These are phyloP conservation scores for Leptopterna dolabrata DNA, from an alignment of 2,888 invertebrate genomes.

Conservation along the genomic window DNA sequence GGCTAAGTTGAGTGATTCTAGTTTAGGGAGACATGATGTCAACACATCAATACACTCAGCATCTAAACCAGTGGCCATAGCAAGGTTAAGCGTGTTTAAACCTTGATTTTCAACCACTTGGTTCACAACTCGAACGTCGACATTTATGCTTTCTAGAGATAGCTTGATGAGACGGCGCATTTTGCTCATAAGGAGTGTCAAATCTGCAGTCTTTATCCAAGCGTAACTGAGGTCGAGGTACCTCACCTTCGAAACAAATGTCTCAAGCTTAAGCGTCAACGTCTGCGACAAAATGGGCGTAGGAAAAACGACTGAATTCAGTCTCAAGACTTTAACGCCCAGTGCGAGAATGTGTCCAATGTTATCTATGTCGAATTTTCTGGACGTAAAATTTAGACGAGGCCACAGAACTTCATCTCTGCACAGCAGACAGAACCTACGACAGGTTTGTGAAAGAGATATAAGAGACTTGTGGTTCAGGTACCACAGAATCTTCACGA, in stretches of 20 bases:
- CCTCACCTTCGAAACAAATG: not conserved
- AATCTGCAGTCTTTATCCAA: conserved; percentile 69
- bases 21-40: conserved; percentile 67
- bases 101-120: conserved; percentile 76
- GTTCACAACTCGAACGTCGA: conserved; percentile 75
- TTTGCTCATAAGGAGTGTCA: conserved; percentile 72
- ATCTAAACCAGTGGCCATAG: conserved; percentile 82
- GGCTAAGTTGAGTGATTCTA: conserved; percentile 80
- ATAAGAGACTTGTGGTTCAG: conserved; percentile 82
- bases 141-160: conserved; percentile 81
- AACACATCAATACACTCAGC: conserved; percentile 70
- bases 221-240: conserved; percentile 33
- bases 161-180: conserved; percentile 82
- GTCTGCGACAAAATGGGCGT: conserved; percentile 1
- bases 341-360: conserved; percentile 80
- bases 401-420: conserved; percentile 90
- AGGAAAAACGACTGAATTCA: conserved; percentile 69
- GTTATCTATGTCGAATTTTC: conserved; percentile 75
- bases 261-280: not conserved
- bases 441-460: conserved; percentile 79
- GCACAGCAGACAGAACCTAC: conserved; percentile 82
- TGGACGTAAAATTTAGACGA: conserved; percentile 81
- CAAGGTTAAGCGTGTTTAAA: conserved; percentile 84
- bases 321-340: conserved; percentile 80
- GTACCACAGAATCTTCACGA: conserved; percentile 84